Evolutionary conservation across 2,888 invertebrate species (phyloP), one percentile per base, ranked within the genome.

Genomic region (Schizaphis graminum): DNA sequence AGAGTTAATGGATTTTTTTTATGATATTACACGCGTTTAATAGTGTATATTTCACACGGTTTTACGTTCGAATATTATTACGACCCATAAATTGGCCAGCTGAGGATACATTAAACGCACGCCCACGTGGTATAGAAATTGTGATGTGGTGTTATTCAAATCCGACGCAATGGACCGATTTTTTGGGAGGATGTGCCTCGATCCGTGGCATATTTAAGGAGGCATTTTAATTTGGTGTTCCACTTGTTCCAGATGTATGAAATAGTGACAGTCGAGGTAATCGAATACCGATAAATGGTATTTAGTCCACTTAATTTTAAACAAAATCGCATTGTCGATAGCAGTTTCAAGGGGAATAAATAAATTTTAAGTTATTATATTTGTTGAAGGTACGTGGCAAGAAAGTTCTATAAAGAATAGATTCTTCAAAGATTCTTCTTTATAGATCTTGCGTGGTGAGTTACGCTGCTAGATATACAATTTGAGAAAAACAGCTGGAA

Each of bases 1-100:
- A 88, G 21, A 67, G 1, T 88, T 92, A 67, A 92, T 92, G 88
- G 92, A 53, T 44, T 49, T 41, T 57, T 57, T 92, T 92, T 88
- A 92, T 53, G 92, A 53, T 41, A 92, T 87, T 49, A 87, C 92
- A 35, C 35, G 28, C 61, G 11, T 90, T 90, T 90, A 90, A 90
- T 67, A 67, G 90, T 41, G 11, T 13, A 16, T 49, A 61, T 61
- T 86, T 86, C 86, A 92, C 92, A 67, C 92, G 87, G 87, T 61
- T 88, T 92, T 67, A 67, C 67, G n/a, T 53, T 67, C 49, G 1
- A 92, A 88, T 67, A 67, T 92, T 88, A 91, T 77, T 77, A 77
- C 77, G 67, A 28, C 49, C 88, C 88, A 88, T 88, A 92, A 92
- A 92, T 88, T 21, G 77, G 77, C 61, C 35, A 77, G 35, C 16